Percentiles rank a stretch among this genome's conserved stretches.
These are phyloP conservation scores for Cylloceria caligata DNA, from an alignment of 2,888 invertebrate species.

Conservation along the genomic window DNA sequence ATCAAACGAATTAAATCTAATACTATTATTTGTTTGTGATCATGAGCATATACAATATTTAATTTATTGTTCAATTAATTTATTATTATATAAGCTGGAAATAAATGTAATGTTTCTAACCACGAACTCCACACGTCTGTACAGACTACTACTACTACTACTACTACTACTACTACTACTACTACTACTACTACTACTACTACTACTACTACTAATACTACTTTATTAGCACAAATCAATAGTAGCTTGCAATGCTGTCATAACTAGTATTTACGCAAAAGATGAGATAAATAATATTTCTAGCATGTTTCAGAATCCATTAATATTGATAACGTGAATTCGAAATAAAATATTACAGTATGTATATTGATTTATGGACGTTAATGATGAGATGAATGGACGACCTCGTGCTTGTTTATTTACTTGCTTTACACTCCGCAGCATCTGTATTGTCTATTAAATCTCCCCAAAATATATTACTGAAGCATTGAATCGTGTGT, in stretches of 20 bases:
- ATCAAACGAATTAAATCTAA: no score
- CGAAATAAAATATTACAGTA: not conserved
- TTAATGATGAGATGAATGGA: slow-evolving; percentile 16
- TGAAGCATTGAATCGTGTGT: slow-evolving; percentile 13
- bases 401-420: slow-evolving; percentile 17
- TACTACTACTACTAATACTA: no score
- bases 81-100: no score
- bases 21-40: no score
- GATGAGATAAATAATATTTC: not conserved
- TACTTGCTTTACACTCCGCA: slow-evolving; percentile 2
- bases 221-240: no score
- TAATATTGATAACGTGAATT: not conserved
- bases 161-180: no score
- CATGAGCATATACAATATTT: no score
- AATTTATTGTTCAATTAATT: no score
- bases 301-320: slow-evolving; percentile 4
- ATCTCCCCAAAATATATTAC: slow-evolving; percentile 20
- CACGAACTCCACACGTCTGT: no score
- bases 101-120: no score
- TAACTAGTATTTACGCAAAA: not conserved
- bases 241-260: not conserved
- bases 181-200: no score
- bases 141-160: no score
- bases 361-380: slow-evolving; percentile 2
- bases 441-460: slow-evolving; percentile 5